Evolutionary conservation across 2,113 vertebrate species (phyloP).

Genomic region (Crotalus viridis): DNA sequence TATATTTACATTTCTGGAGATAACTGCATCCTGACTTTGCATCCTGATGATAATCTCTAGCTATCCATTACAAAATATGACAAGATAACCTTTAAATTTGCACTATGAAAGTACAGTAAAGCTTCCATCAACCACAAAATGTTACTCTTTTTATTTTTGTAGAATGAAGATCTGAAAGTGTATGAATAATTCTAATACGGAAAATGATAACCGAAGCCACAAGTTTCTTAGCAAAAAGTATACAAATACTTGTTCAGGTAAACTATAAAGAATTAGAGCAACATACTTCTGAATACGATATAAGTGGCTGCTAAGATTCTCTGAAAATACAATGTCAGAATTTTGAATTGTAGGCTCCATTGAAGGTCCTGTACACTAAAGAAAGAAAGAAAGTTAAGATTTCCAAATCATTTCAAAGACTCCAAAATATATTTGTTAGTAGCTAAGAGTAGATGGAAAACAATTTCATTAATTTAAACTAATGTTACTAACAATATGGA

Average conservation of each 20-base stretch:
- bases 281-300: slow-evolving; percentile 86
- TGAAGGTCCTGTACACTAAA: slow-evolving; percentile 91
- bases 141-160: background rate
- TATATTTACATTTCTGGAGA: slow-evolving; percentile 29
- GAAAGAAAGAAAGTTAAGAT: slow-evolving; percentile 38
- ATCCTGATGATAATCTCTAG: slow-evolving; percentile 13
- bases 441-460: background rate
- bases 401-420: slow-evolving; percentile 13
- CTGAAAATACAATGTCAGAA: slow-evolving; percentile 88
- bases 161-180: slow-evolving; percentile 2
- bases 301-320: slow-evolving; percentile 87
- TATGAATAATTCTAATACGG: background rate
- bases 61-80: slow-evolving; percentile 13
- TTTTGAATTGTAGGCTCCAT: slow-evolving; percentile 96
- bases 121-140: background rate
- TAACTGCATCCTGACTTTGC: slow-evolving; percentile 10
- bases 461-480: slow-evolving; percentile 8
- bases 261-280: slow-evolving; percentile 4
- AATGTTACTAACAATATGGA: background rate
- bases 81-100: slow-evolving; percentile 8
- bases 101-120: background rate
- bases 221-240: background rate
- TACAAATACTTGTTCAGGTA: background rate
- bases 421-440: slow-evolving; percentile 1
- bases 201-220: background rate